Conservation (phyloP, 2,888 invertebrate species). For the Idaea biselata region DNA sequence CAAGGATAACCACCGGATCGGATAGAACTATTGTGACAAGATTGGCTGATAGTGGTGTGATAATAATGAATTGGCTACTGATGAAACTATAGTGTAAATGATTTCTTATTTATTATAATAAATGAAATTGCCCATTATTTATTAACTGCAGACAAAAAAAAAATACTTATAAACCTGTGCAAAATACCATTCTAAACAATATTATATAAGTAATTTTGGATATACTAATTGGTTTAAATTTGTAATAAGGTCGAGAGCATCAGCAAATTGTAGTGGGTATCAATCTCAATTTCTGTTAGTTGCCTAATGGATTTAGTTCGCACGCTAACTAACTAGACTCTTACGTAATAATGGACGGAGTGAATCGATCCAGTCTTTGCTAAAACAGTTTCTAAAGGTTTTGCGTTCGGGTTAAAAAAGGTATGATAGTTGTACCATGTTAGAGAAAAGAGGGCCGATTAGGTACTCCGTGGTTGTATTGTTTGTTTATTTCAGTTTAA, state of each 20-base stretch:
- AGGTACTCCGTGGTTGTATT: too few species aligned
- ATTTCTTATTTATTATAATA: too few species aligned
- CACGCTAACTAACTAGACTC: background rate
- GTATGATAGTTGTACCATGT: too few species aligned
- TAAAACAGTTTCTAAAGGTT: background rate
- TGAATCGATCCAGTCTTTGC: background rate
- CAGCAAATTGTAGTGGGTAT: background rate
- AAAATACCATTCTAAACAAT: background rate
- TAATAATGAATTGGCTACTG: too few species aligned
- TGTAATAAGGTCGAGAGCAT: background rate
- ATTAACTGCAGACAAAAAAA: background rate
- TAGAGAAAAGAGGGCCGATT: too few species aligned
- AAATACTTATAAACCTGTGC: background rate
- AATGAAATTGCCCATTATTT: too few species aligned
- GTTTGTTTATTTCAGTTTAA: too few species aligned
- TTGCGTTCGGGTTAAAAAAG: background rate
- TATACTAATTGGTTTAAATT: background rate
- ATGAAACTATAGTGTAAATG: too few species aligned
- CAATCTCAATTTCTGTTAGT: background rate
- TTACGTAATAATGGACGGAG: background rate
- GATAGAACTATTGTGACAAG: too few species aligned
- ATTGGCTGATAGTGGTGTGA: too few species aligned
- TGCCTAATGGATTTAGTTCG: background rate
- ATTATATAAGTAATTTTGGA: background rate
- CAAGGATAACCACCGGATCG: too few species aligned